phyloP scores from a whole-genome alignment of 23 tunicate genomes.

The Phallusia fumigata region DNA sequence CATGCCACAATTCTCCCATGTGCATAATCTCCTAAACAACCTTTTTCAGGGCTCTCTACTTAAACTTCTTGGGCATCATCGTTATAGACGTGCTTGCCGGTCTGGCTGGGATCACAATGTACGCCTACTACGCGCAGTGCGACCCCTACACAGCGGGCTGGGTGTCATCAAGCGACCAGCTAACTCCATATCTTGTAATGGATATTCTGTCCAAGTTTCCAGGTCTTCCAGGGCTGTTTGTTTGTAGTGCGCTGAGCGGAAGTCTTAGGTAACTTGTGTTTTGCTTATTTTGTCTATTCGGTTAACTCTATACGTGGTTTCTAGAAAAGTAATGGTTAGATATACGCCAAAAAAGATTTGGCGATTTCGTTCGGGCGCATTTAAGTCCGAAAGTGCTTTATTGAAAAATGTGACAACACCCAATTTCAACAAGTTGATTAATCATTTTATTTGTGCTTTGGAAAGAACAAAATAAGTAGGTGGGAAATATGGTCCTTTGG shows the following conservation, averaged over 20 bases:
- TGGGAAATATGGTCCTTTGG: too few species aligned
- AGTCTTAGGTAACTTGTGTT: neutral
- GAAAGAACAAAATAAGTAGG: too few species aligned
- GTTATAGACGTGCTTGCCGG: neutral
- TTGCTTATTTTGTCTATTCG: neutral
- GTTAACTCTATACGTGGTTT: too few species aligned
- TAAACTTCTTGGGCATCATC: neutral
- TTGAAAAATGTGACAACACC: too few species aligned
- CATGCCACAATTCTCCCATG: neutral
- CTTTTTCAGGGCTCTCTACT: neutral
- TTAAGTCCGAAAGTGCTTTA: too few species aligned
- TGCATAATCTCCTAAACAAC: too few species aligned
- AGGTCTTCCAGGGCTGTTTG: neutral
- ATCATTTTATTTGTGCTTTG: too few species aligned
- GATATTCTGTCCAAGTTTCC: constrained; percentile 1
- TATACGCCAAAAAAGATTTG: too few species aligned
- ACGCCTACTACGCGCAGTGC: constrained; percentile 15
- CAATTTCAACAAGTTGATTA: too few species aligned
- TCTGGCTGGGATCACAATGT: neutral
- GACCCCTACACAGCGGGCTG: constrained; percentile 24
- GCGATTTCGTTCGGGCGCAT: too few species aligned
- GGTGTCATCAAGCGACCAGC: constrained; percentile 4
- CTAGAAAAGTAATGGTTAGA: too few species aligned
- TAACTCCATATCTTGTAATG: neutral
- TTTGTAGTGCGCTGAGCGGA: neutral